phyloP scores from a whole-genome alignment of 2,797 vertebrate genomes.

The Apogon hyalosoma region DNA sequence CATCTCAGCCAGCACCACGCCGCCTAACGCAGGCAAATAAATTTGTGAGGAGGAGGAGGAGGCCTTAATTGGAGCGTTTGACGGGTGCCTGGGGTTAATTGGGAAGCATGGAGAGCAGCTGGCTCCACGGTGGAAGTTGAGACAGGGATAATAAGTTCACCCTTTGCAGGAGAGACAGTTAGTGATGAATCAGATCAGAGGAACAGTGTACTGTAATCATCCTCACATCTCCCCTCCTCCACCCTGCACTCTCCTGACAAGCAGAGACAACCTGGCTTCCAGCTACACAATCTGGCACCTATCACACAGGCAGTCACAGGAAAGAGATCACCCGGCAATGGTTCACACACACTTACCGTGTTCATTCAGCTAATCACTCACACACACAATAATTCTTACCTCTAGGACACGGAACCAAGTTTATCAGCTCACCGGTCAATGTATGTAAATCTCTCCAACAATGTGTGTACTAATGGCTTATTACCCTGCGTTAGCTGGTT shows the following conservation, averaged over 20 bases:
- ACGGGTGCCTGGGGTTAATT: slow-evolving; percentile 82
- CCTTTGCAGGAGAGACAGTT: slow-evolving; percentile 77
- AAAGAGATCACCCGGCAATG: slow-evolving; percentile 53
- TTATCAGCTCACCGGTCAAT: slow-evolving; percentile 76
- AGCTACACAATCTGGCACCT: slow-evolving; percentile 80
- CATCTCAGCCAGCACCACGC: slow-evolving; percentile 35
- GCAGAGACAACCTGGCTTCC: slow-evolving; percentile 77
- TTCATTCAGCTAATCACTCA: slow-evolving; percentile 69
- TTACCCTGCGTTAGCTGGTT: slow-evolving; percentile 83
- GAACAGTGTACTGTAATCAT: slow-evolving; percentile 77
- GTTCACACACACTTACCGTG: slow-evolving; percentile 36
- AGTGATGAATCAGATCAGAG: slow-evolving; percentile 82
- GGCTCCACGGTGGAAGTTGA: slow-evolving; percentile 75
- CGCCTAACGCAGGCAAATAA: slow-evolving; percentile 38
- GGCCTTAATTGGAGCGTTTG: slow-evolving; percentile 79
- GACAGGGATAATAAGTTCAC: slow-evolving; percentile 83
- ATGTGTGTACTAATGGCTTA: slow-evolving; percentile 84
- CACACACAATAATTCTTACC: slow-evolving; percentile 74
- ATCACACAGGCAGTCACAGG: slow-evolving; percentile 68
- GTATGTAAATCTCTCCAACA: slow-evolving; percentile 83
- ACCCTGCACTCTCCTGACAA: slow-evolving; percentile 67
- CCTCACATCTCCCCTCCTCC: slow-evolving; percentile 65
- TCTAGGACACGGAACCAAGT: slow-evolving; percentile 72
- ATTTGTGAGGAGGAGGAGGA: slow-evolving; percentile 52
- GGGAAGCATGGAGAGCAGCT: slow-evolving; percentile 83